Evolutionary conservation across 2,888 invertebrate species (phyloP).

Genomic region (Proisotoma minuta): DNA sequence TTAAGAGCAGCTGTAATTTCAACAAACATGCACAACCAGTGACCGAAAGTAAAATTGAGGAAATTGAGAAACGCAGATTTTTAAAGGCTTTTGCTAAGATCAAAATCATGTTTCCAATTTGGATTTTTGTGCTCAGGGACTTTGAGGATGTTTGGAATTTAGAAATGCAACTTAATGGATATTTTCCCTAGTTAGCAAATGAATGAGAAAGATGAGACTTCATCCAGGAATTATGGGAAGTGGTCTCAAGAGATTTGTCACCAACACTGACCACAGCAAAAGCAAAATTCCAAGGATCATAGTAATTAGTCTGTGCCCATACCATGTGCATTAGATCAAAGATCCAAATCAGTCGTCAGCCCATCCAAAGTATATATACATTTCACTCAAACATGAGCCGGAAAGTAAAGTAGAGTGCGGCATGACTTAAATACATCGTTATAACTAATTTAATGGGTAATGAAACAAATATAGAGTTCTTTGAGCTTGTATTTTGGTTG

Average conservation of each 20-base stretch:
- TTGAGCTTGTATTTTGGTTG: no score
- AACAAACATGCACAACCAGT: neutral
- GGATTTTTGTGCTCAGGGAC: neutral
- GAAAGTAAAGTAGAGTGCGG: no score
- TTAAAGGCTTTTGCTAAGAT: constrained; percentile 3
- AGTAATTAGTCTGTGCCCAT: neutral
- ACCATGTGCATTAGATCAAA: constrained; percentile 1
- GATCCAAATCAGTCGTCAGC: constrained; percentile 4
- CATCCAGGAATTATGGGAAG: neutral
- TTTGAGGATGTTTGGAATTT: neutral
- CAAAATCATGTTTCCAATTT: constrained; percentile 3
- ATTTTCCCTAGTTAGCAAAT: neutral
- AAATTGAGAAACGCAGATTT: neutral
- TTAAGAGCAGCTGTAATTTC: neutral
- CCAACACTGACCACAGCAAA: neutral
- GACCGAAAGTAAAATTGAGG: neutral
- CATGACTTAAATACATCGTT: no score
- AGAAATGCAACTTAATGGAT: neutral
- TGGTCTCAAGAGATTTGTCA: neutral
- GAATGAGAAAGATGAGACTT: neutral
- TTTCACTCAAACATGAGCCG: neutral
- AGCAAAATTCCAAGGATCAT: neutral
- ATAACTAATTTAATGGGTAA: constrained; percentile 5
- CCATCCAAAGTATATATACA: neutral
- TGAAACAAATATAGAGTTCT: neutral